Percentiles rank a stretch among this genome's conserved stretches.
These are phyloP conservation scores for Pitta sordida DNA, from an alignment of 2,113 vertebrate species.

Conservation along the genomic window DNA sequence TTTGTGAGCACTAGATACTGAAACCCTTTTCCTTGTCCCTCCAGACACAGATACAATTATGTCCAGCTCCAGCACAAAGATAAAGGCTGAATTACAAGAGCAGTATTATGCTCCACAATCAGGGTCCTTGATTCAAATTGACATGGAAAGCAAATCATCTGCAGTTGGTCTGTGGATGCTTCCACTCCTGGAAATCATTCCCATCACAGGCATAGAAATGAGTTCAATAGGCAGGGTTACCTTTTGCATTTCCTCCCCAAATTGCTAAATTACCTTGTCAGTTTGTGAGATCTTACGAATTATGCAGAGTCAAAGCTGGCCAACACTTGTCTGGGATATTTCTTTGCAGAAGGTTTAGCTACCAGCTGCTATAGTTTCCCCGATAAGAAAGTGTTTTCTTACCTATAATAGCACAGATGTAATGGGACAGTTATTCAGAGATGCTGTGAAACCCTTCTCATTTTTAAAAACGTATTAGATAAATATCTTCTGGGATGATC, in stretches of 20 bases:
- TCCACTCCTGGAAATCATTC: background rate
- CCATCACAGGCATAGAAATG: background rate
- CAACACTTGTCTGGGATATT: background rate
- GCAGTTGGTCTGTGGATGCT: background rate
- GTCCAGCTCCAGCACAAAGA: slow-evolving; percentile 26
- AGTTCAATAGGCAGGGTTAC: background rate
- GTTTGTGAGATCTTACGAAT: background rate
- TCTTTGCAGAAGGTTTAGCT: slow-evolving; percentile 5
- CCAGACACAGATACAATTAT: slow-evolving; percentile 59
- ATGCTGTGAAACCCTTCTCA: background rate
- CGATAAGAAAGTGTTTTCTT: slow-evolving; percentile 35
- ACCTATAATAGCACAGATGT: background rate
- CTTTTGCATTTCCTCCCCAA: background rate
- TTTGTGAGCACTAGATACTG: slow-evolving; percentile 44
- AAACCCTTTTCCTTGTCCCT: slow-evolving; percentile 47
- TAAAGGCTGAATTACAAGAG: slow-evolving; percentile 52
- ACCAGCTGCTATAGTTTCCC: background rate
- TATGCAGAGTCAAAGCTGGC: background rate
- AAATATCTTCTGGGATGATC: background rate
- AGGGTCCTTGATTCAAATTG: background rate
- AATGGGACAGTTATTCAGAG: background rate
- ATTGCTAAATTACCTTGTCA: background rate
- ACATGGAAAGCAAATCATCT: background rate
- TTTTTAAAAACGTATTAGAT: background rate
- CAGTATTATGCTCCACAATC: slow-evolving; percentile 45